Conservation (phyloP, 2,888 invertebrate species). For the Drepanosiphum platanoidis region DNA sequence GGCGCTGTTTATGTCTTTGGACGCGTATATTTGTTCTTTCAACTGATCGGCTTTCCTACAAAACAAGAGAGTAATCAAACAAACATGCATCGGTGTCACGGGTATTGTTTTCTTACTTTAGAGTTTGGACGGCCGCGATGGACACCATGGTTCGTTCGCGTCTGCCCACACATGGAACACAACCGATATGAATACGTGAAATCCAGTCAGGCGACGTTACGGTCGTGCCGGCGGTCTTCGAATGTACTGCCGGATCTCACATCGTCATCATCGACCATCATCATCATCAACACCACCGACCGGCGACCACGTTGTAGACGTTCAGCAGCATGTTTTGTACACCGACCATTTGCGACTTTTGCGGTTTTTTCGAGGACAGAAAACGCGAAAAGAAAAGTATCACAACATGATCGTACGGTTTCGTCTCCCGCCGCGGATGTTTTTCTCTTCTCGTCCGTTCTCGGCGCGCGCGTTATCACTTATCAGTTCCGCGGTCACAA, state of each 20-base stretch:
- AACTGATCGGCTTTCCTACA: conserved; percentile 79
- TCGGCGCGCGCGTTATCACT: background rate
- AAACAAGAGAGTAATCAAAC: background rate
- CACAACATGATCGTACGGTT: background rate
- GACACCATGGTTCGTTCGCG: conserved; percentile 73
- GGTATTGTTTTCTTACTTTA: conserved; percentile 70
- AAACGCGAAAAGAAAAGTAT: background rate
- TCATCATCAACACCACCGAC: background rate
- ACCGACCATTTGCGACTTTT: no score
- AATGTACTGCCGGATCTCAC: no score
- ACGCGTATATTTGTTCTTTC: conserved; percentile 76
- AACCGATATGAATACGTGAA: background rate
- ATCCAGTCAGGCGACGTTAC: background rate
- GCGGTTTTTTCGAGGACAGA: background rate
- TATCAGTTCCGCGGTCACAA: background rate
- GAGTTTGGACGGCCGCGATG: conserved; percentile 80
- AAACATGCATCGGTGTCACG: background rate
- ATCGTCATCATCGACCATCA: background rate
- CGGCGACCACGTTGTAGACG: background rate
- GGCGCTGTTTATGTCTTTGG: conserved; percentile 71
- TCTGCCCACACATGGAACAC: conserved; percentile 37
- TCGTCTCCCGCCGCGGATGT: background rate
- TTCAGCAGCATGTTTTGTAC: background rate
- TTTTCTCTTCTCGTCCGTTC: background rate
- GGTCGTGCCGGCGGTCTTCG: background rate